Base-by-base conservation (phyloP, 1,140 invertebrate genomes). In the Chionoecetes opilio region DNA sequence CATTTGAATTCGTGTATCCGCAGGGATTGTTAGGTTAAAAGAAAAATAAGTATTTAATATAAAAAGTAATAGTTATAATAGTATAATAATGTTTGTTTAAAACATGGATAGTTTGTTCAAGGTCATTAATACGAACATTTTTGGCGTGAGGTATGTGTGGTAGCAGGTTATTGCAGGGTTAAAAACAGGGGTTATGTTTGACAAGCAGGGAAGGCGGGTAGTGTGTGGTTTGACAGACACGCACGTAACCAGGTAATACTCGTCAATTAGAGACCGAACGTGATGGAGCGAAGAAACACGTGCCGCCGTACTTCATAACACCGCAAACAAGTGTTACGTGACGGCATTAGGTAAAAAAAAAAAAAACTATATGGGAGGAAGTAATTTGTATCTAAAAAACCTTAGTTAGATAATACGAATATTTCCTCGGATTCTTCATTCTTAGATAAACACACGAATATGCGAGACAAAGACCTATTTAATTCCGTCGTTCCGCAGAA, bases 251-350 rank as follows among this genome's bases (percentile, higher is more conserved):
- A 75, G n/a, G 63, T 75, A 75, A 75, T 26, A n/a, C n/a, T n/a
- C n/a, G n/a, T n/a, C n/a, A 75, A 75, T 75, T 75, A 75, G 63
- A 75, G 26, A 26, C n/a, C 1, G n/a, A 21, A 75, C 63, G n/a
- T 75, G 63, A 75, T n/a, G 63, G 63, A 75, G 63, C 21, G 63
- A n/a, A 26, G 63, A n/a, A 75, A 75, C 63, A 75, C 63, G 63
- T 75, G 63, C 63, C 21, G 21, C 26, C 11, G n/a, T 75, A 26
- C 63, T n/a, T 75, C 63, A 75, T 75, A 75, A 75, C 63, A n/a
- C 63, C 21, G n/a, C 2, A 75, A 75, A 75, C 63, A 75, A n/a
- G n/a, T 75, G 63, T 75, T 75, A 75, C 63, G 63, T 75, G 63
- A 75, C 63, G 63, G 5, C n/a, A 75, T 75, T n/a, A 75, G 26